Evolutionary conservation across 2,888 invertebrate species (phyloP).

Genomic region (Aspidapion aeneum): DNA sequence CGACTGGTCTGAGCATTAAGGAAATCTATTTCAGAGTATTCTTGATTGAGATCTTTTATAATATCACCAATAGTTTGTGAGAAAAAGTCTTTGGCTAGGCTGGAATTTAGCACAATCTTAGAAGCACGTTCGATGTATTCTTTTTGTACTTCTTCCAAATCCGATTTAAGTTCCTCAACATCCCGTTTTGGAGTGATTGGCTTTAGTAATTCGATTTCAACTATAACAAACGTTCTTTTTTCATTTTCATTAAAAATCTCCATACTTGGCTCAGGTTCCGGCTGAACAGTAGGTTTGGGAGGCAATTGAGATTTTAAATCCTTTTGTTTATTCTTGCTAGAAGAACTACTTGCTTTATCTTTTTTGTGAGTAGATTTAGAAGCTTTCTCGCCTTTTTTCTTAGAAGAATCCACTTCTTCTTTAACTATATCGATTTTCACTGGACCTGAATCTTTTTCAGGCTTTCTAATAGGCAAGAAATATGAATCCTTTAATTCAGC

Average conservation of each 20-base stretch:
- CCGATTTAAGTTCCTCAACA: conserved; percentile 38
- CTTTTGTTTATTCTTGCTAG: conserved; percentile 17
- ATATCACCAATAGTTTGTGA: conserved; percentile 36
- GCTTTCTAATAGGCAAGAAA: conserved; percentile 34
- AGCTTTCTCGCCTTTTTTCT: conserved; percentile 12
- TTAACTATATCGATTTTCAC: conserved; percentile 6
- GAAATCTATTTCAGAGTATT: conserved; percentile 32
- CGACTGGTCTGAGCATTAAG: conserved; percentile 26
- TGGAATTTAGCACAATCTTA: conserved; percentile 11
- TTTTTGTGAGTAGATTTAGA: conserved; percentile 11
- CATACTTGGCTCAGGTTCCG: conserved; percentile 37
- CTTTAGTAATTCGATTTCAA: conserved; percentile 42
- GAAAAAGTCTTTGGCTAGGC: conserved; percentile 37
- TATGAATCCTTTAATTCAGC: conserved; percentile 40
- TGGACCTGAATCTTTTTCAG: conserved; percentile 10
- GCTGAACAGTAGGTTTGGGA: conserved; percentile 29
- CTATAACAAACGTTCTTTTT: conserved; percentile 38
- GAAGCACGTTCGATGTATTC: background rate
- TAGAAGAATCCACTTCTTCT: conserved; percentile 9
- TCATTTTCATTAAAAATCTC: conserved; percentile 40
- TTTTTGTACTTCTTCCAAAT: conserved; percentile 18
- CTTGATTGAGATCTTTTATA: conserved; percentile 36
- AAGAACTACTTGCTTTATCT: conserved; percentile 8
- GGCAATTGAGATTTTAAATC: conserved; percentile 23
- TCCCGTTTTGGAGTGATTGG: conserved; percentile 35